Evolutionary conservation across 2,113 vertebrate species (phyloP).

Genomic region (Aspidoscelis tigris): DNA sequence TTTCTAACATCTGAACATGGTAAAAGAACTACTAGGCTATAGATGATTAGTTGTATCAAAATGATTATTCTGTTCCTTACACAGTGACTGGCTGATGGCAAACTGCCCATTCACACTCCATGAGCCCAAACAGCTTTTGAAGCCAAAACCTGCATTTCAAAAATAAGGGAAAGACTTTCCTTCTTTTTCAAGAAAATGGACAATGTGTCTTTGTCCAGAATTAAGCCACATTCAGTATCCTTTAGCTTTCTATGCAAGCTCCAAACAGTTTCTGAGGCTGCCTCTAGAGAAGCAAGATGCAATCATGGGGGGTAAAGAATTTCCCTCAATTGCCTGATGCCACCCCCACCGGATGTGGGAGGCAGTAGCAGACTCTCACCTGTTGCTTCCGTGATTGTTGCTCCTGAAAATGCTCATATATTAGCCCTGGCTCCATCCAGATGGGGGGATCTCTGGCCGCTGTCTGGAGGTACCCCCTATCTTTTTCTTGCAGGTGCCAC

Average conservation of each 20-base stretch:
- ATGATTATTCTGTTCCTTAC: neutral
- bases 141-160: neutral
- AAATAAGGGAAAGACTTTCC: neutral
- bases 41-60: neutral
- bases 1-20: neutral
- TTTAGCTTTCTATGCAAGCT: neutral
- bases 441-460: too few relatives aligned
- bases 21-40: neutral
- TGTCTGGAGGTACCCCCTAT: too few relatives aligned
- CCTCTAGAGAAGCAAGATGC: too few relatives aligned
- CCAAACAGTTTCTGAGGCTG: neutral
- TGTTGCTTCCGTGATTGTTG: neutral
- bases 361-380: neutral
- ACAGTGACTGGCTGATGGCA: neutral
- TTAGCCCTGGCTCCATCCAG: too few relatives aligned
- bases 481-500: too few relatives aligned
- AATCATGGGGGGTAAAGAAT: too few relatives aligned
- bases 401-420: too few relatives aligned
- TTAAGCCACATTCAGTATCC: neutral
- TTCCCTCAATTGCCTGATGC: too few relatives aligned
- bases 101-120: too few relatives aligned
- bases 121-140: too few relatives aligned
- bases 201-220: neutral
- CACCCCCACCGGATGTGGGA: too few relatives aligned
- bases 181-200: neutral